Percentiles rank a stretch among this genome's conserved stretches.
phyloP scores from a whole-genome alignment of 1,140 invertebrate genomes.

The Drosophila tani region DNA sequence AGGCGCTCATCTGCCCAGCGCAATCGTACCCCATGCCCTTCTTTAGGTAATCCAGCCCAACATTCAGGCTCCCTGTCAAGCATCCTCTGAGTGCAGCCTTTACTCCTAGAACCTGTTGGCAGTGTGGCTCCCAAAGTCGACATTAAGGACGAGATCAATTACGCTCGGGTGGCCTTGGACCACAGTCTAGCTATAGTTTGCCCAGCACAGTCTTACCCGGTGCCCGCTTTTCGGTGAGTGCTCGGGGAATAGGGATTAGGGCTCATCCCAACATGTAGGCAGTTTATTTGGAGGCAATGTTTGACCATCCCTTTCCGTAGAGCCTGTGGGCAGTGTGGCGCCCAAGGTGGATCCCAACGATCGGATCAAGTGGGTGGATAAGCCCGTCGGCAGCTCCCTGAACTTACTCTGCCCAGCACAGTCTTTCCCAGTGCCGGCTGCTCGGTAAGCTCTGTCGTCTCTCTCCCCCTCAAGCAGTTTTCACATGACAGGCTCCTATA shows the following conservation, averaged over 20 bases:
- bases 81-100: not conserved
- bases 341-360: conserved; percentile 91
- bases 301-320: conserved; percentile 85
- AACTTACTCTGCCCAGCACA: conserved; percentile 88
- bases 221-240: conserved; percentile 87
- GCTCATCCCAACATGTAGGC: conserved; percentile 27
- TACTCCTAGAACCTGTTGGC: conserved; percentile 88
- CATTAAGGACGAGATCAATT: conserved; percentile 78
- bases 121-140: conserved; percentile 89
- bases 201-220: conserved; percentile 88
- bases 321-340: conserved; percentile 91
- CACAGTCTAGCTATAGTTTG: conserved; percentile 87
- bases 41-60: conserved; percentile 86
- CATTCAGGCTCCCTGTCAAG: conserved; percentile 42
- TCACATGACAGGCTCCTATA: not conserved
- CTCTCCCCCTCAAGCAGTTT: conserved; percentile 44
- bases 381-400: conserved; percentile 54
- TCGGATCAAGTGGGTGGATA: conserved; percentile 78
- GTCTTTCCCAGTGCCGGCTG: conserved; percentile 88
- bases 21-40: conserved; percentile 89
- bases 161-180: conserved; percentile 68
- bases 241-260: no score
- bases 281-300: conserved; percentile 4
- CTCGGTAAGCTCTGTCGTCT: conserved; percentile 85
- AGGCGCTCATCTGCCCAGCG: conserved; percentile 88